Conservation (phyloP, 2,797 vertebrate genomes). For the Pseudochromis fuscus region DNA sequence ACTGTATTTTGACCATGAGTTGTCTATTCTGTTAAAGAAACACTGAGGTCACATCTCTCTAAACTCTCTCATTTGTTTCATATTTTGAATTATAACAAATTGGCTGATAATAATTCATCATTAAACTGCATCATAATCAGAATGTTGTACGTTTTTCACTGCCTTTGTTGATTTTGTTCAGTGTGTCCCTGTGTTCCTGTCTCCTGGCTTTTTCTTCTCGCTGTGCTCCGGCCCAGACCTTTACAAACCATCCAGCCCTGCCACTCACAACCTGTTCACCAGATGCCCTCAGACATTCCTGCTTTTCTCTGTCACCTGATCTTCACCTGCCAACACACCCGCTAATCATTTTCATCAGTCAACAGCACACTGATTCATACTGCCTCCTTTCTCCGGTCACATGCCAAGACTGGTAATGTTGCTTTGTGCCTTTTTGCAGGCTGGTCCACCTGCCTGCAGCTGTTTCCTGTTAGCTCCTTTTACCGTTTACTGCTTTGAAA, state of each 20-base stretch:
- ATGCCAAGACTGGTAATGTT: conserved; percentile 9
- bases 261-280: not conserved
- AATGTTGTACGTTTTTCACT: not conserved
- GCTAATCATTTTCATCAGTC: conserved; percentile 8
- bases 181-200: conserved; percentile 8
- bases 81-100: not conserved
- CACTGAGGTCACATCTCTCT: not conserved
- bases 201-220: not conserved
- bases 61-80: not conserved
- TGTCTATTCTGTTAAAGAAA: no score
- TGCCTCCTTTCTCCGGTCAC: not conserved
- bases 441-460: not conserved
- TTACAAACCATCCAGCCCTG: not conserved
- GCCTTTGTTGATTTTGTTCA: conserved; percentile 9
- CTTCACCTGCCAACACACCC: conserved; percentile 2
- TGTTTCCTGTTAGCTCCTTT: not conserved
- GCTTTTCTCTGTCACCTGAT: not conserved
- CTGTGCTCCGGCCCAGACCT: not conserved
- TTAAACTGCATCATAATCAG: not conserved
- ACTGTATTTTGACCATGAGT: no score
- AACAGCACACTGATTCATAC: conserved; percentile 7
- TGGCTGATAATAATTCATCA: not conserved
- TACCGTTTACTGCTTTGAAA: no score
- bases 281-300: not conserved
- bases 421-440: no score